A percentile compares a stretch with the other conserved stretches of the same genome.
These are phyloP conservation scores for Rhynchophorus ferrugineus DNA, from an alignment of 1,140 invertebrate species.

Conservation along the genomic window DNA sequence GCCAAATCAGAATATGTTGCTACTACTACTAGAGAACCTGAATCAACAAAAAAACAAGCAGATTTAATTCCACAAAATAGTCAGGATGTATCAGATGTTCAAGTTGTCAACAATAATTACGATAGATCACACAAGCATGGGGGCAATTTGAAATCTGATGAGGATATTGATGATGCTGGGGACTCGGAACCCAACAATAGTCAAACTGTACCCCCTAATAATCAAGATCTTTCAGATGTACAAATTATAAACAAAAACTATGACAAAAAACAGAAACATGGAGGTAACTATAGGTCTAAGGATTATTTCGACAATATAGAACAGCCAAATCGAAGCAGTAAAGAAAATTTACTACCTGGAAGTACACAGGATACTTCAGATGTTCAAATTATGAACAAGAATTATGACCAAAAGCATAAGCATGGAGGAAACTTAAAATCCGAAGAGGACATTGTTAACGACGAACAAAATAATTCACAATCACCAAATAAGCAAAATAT, in stretches of 20 bases:
- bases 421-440: neutral
- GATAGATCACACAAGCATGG: constrained; percentile 19
- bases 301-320: too few species aligned
- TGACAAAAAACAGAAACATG: constrained; percentile 7
- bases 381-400: neutral
- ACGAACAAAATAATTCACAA: too few species aligned
- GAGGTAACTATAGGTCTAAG: constrained; percentile 1
- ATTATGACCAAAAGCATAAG: neutral
- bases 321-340: too few species aligned
- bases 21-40: too few species aligned
- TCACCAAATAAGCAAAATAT: neutral
- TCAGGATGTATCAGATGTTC: constrained; percentile 1
- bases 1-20: too few species aligned
- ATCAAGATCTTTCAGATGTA: too few species aligned
- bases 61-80: too few species aligned
- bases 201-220: too few species aligned
- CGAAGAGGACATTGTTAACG: neutral
- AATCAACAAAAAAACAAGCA: too few species aligned
- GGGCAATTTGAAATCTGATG: constrained; percentile 9
- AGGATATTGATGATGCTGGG: neutral
- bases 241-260: constrained; percentile 5
- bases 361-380: neutral
- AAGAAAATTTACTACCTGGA: too few species aligned
- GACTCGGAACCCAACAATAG: neutral
- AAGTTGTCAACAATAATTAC: constrained; percentile 11